Conservation (phyloP, 2,113 vertebrate species). For the Cranoglanis bouderius region DNA sequence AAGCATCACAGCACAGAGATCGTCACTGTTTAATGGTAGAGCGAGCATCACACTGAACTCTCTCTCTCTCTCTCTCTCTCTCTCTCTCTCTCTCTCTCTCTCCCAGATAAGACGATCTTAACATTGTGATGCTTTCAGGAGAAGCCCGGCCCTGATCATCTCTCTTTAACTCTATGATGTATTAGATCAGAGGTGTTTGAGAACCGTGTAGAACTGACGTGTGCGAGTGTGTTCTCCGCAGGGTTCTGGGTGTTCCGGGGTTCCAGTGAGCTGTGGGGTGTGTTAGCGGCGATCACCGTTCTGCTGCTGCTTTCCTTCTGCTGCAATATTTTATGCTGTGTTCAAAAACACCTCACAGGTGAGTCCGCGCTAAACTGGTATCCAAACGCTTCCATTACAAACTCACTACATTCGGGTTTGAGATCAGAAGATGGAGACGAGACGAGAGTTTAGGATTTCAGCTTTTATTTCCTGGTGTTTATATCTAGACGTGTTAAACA, state of each 20-base stretch:
- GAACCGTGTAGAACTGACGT: not conserved
- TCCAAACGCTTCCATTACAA: not conserved
- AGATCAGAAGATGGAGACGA: too few species aligned
- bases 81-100: not conserved
- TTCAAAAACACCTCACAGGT: conserved; percentile 63
- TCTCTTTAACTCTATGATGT: too few species aligned
- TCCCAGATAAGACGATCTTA: not conserved
- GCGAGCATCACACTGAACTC: not conserved
- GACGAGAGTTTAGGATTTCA: too few species aligned
- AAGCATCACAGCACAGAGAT: not conserved
- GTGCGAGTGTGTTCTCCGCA: conserved; percentile 20
- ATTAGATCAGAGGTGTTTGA: not conserved
- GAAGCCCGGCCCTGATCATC: not conserved
- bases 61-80: not conserved
- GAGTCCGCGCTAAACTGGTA: conserved; percentile 13
- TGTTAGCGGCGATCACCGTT: conserved; percentile 12
- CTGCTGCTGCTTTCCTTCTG: conserved; percentile 61
- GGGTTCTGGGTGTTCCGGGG: accelerated
- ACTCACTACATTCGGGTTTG: too few species aligned
- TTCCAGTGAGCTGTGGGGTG: accelerated
- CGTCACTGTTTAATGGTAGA: not conserved
- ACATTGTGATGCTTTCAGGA: not conserved
- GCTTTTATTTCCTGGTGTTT: too few species aligned
- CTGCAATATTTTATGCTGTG: conserved; percentile 63
- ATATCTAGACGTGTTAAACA: too few species aligned